phyloP scores from a whole-genome alignment of 2,888 invertebrate species.

The Agonopterix arenella region DNA sequence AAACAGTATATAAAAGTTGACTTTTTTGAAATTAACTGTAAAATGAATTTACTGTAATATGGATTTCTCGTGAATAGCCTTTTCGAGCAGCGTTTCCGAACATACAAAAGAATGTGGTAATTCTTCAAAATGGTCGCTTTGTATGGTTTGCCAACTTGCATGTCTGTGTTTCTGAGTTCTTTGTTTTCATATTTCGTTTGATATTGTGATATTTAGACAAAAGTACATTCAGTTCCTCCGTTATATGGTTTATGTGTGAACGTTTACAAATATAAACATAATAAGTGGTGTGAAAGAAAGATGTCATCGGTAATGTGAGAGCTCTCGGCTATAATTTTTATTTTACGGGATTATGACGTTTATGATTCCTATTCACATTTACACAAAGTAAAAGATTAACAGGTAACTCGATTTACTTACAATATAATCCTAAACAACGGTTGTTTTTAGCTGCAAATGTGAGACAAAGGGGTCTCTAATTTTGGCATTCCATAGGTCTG shows the following conservation, averaged over 20 bases:
- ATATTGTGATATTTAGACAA: slow-evolving; percentile 35
- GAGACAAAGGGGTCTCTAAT: slow-evolving; percentile 63
- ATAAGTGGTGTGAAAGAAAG: slow-evolving; percentile 52
- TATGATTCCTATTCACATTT: slow-evolving; percentile 47
- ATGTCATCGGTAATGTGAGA: slow-evolving; percentile 77
- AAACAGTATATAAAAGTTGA: no score
- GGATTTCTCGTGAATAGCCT: slow-evolving; percentile 28
- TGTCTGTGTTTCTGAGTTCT: slow-evolving; percentile 73
- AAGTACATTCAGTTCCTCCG: slow-evolving; percentile 30
- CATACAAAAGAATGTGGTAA: slow-evolving; percentile 82
- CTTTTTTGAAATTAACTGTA: no score
- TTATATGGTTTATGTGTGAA: slow-evolving; percentile 32
- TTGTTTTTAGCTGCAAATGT: slow-evolving; percentile 17
- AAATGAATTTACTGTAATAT: no score
- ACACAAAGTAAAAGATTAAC: slow-evolving; percentile 45
- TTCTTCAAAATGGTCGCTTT: slow-evolving; percentile 85
- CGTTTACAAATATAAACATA: slow-evolving; percentile 28
- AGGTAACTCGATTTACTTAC: slow-evolving; percentile 40
- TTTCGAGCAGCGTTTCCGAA: slow-evolving; percentile 47
- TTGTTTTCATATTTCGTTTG: slow-evolving; percentile 64
- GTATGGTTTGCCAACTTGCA: slow-evolving; percentile 79
- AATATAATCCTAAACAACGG: slow-evolving; percentile 12
- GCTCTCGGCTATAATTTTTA: slow-evolving; percentile 60
- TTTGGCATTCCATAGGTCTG: slow-evolving; percentile 69
- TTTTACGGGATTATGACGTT: slow-evolving; percentile 64